phyloP scores from a whole-genome alignment of 2,797 vertebrate species.

The Nyctibius grandis region DNA sequence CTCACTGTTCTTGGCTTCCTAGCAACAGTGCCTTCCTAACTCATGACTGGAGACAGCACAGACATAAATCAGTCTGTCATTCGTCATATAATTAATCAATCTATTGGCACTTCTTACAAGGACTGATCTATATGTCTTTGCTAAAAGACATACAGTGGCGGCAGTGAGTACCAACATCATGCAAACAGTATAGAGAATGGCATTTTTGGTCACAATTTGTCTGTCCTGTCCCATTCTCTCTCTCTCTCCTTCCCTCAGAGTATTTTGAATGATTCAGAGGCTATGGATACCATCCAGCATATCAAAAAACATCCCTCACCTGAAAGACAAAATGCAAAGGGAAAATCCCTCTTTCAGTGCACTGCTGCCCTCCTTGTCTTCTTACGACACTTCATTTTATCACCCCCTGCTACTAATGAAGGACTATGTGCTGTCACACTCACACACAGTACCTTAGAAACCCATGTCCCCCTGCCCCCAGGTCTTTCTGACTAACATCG shows the following conservation, averaged over 20 bases:
- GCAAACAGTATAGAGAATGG: background rate
- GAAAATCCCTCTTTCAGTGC: background rate
- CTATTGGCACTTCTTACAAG: background rate
- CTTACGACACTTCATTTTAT: background rate
- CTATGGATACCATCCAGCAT: background rate
- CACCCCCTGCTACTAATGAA: background rate
- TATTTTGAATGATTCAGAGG: background rate
- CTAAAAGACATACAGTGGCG: background rate
- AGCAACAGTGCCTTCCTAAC: slow-evolving; percentile 31
- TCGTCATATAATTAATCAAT: background rate
- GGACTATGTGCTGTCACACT: background rate
- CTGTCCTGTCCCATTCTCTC: background rate
- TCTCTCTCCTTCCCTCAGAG: background rate
- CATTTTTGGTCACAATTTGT: background rate
- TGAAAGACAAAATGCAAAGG: background rate
- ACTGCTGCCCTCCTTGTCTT: background rate
- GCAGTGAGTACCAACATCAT: background rate
- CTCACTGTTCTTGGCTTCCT: slow-evolving; percentile 31
- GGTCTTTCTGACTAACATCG: background rate
- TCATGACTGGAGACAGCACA: background rate
- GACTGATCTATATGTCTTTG: background rate
- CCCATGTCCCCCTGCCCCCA: rapidly evolving
- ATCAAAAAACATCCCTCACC: background rate
- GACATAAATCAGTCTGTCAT: background rate
- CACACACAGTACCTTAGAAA: background rate